phyloP scores from a whole-genome alignment of 2,113 vertebrate species.

The Embiotoca jacksoni region DNA sequence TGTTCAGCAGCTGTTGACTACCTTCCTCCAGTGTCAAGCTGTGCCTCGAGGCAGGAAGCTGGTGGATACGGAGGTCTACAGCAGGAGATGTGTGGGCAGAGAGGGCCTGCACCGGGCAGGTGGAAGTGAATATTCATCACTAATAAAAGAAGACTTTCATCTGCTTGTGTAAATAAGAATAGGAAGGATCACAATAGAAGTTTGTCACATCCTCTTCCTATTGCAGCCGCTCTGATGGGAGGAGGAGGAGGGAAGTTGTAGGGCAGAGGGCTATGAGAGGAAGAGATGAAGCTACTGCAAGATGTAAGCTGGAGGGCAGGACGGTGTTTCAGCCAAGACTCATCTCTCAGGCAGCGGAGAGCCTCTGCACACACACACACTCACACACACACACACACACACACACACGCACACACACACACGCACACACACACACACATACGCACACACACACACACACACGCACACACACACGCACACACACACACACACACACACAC shows the following conservation, averaged over 20 bases:
- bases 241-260: constrained; percentile 21
- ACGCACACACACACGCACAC: too few species aligned
- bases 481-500: too few species aligned
- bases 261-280: constrained; percentile 32
- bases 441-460: too few species aligned
- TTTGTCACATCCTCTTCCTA: constrained; percentile 17
- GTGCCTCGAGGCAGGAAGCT: constrained; percentile 56
- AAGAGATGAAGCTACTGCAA: constrained; percentile 35
- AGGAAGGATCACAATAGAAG: neutral
- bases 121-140: constrained; percentile 38
- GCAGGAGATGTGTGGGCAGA: constrained; percentile 60
- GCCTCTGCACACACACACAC: constrained; percentile 8
- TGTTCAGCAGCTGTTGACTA: constrained; percentile 35
- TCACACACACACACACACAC: too few species aligned
- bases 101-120: constrained; percentile 30
- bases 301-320: constrained; percentile 43
- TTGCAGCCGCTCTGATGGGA: constrained; percentile 9
- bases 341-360: neutral
- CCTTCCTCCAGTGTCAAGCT: constrained; percentile 10
- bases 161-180: constrained; percentile 3
- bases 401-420: too few species aligned
- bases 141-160: constrained; percentile 32
- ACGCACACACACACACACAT: too few species aligned
- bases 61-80: constrained; percentile 38
- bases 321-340: constrained; percentile 13